Conservation (phyloP, 2,888 invertebrate species). For the Morinoia aosen region DNA sequence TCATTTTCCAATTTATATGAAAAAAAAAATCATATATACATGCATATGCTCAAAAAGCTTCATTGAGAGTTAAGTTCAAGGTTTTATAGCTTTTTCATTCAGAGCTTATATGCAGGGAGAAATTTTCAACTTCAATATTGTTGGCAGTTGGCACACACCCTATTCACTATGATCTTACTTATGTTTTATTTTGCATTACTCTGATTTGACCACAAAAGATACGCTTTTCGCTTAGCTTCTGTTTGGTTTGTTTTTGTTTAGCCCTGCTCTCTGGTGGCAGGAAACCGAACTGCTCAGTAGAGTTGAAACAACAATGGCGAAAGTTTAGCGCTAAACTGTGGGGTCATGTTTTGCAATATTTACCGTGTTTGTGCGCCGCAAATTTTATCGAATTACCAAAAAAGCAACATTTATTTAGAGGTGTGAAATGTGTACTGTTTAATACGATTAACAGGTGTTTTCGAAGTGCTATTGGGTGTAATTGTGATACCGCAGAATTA, state of each 20-base stretch:
- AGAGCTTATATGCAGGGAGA: no score
- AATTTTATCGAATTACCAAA: not conserved
- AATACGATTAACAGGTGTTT: not conserved
- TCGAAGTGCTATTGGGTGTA: not conserved
- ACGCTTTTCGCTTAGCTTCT: slow-evolving; percentile 20
- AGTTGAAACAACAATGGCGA: slow-evolving; percentile 44
- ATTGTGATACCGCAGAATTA: not conserved
- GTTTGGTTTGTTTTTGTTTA: slow-evolving; percentile 51
- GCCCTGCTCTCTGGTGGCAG: slow-evolving; percentile 45
- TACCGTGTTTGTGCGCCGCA: not conserved
- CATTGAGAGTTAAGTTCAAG: no score
- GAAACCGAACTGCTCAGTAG: slow-evolving; percentile 23
- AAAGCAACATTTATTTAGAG: not conserved
- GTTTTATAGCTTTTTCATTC: no score
- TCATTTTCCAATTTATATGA: no score
- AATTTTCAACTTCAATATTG: no score
- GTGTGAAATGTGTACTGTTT: not conserved
- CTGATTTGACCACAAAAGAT: not conserved
- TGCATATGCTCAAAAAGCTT: no score
- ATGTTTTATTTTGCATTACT: not conserved
- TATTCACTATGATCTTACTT: no score
- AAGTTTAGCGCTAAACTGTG: not conserved
- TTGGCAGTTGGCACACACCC: no score
- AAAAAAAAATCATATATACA: no score
- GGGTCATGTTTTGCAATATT: not conserved